These are phyloP conservation scores for Sylvia atricapilla DNA, from an alignment of 2,113 vertebrate genomes.

Conservation along the genomic window DNA sequence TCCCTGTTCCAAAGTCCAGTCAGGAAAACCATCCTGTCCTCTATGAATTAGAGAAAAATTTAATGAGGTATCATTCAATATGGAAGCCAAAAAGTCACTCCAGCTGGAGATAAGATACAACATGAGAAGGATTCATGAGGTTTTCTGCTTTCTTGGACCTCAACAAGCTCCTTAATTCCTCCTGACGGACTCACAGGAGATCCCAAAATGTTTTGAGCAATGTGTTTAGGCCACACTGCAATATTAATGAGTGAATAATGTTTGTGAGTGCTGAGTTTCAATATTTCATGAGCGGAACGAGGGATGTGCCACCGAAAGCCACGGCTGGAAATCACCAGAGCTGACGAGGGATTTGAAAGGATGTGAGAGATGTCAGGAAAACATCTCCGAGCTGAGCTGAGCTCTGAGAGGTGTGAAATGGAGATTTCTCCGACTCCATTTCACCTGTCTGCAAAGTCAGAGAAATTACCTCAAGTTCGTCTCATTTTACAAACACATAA, in stretches of 20 bases:
- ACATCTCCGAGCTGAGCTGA: slow-evolving; percentile 33
- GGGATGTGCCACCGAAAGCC: slow-evolving; percentile 31
- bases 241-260: slow-evolving; percentile 86
- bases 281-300: slow-evolving; percentile 80
- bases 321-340: slow-evolving; percentile 24
- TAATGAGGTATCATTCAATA: background rate
- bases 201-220: slow-evolving; percentile 75
- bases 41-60: accelerated
- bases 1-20: background rate
- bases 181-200: slow-evolving; percentile 67
- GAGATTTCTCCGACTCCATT: background rate
- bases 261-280: slow-evolving; percentile 76
- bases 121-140: background rate
- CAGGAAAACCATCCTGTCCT: background rate
- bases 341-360: slow-evolving; percentile 16
- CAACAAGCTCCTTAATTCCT: slow-evolving; percentile 56
- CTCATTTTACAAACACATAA: background rate
- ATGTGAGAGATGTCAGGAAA: background rate
- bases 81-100: background rate
- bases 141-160: slow-evolving; percentile 56
- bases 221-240: slow-evolving; percentile 78
- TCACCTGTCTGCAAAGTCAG: background rate
- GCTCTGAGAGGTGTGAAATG: slow-evolving; percentile 19
- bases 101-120: background rate
- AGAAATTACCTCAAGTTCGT: background rate